Percentiles rank a stretch among this genome's conserved stretches.
Evolutionary conservation across 2,113 vertebrate species (phyloP).

Genomic region (Leucopternis melanops): DNA sequence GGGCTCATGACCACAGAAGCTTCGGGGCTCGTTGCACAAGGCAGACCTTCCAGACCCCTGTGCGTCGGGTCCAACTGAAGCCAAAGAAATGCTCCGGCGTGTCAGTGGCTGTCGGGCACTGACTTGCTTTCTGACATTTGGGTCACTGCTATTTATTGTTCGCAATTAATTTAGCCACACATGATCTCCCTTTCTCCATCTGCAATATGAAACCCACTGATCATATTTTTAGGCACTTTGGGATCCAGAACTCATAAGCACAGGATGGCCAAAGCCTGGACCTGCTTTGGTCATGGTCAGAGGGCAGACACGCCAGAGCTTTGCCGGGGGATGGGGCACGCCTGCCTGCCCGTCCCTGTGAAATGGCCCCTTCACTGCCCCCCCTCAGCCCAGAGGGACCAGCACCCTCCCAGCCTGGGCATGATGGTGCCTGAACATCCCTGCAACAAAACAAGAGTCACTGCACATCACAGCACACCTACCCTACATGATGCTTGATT

Average conservation of each 20-base stretch:
- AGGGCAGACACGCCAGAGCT: neutral
- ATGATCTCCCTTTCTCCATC: neutral
- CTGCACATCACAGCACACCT: neutral
- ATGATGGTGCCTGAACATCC: fast-evolving
- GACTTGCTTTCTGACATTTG: neutral
- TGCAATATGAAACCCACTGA: neutral
- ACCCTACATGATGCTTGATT: fast-evolving
- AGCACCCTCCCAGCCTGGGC: neutral
- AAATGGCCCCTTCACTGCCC: neutral
- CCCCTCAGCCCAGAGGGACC: neutral
- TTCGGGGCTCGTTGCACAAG: fast-evolving
- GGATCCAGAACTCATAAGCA: neutral
- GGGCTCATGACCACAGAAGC: neutral
- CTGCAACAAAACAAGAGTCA: neutral
- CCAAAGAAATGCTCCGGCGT: fast-evolving
- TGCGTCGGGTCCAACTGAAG: fast-evolving
- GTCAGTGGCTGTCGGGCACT: fast-evolving
- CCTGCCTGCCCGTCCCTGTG: neutral
- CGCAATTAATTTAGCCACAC: neutral
- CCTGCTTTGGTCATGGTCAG: neutral
- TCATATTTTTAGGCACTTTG: neutral
- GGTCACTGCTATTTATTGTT: neutral
- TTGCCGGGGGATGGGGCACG: fast-evolving
- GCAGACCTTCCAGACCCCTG: fast-evolving
- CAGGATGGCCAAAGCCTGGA: neutral